Evolutionary conservation across 2,113 vertebrate species (phyloP).

Genomic region (Osmerus eperlanus): DNA sequence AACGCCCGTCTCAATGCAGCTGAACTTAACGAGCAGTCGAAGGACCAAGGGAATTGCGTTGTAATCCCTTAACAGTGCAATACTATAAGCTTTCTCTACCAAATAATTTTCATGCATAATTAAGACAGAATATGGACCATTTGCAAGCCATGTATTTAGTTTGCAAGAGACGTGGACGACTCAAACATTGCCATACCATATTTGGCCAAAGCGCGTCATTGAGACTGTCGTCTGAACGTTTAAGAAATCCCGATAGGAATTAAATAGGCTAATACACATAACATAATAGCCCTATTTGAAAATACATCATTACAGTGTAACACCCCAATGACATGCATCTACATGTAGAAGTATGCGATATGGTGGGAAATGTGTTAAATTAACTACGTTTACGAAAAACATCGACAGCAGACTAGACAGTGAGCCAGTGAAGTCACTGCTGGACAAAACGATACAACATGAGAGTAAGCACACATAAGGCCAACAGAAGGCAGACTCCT

Average conservation of each 20-base stretch:
- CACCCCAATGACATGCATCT: too few species aligned
- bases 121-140: neutral
- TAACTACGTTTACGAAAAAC: neutral
- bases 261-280: neutral
- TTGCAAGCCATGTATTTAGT: slow-evolving; percentile 11
- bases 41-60: too few species aligned
- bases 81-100: too few species aligned
- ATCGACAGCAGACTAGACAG: neutral
- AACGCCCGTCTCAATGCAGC: too few species aligned
- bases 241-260: neutral
- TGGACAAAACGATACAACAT: neutral
- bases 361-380: too few species aligned
- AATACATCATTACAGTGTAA: neutral
- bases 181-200: slow-evolving; percentile 28
- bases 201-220: slow-evolving; percentile 45
- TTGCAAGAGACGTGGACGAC: slow-evolving; percentile 16
- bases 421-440: neutral
- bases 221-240: slow-evolving; percentile 24
- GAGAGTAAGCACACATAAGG: neutral
- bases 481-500: neutral
- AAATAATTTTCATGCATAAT: neutral
- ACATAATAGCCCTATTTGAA: neutral
- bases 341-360: too few species aligned
- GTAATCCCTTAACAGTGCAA: too few species aligned
- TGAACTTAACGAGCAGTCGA: too few species aligned